Percentiles rank a stretch among this genome's conserved stretches.
phyloP scores from a whole-genome alignment of 2,888 invertebrate genomes.

The Drosophila helvetica region DNA sequence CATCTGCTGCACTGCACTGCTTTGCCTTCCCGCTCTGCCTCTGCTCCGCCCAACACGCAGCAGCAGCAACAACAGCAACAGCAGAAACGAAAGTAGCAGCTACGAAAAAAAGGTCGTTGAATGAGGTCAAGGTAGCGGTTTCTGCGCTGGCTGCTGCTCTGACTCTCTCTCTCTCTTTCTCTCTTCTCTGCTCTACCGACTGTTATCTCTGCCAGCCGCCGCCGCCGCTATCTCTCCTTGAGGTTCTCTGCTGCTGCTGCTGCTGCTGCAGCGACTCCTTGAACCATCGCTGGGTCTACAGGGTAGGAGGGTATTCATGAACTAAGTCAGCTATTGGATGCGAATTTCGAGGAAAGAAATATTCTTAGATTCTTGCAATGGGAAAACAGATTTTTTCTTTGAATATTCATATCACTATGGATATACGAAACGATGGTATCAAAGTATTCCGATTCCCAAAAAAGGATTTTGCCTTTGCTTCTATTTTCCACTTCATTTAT shows the following conservation, averaged over 20 bases:
- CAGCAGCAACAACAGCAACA: background rate
- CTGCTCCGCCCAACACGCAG: background rate
- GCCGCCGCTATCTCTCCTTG: background rate
- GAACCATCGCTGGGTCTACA: background rate
- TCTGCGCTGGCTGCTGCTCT: conserved; percentile 1
- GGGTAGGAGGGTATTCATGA: background rate
- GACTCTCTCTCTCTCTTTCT: background rate
- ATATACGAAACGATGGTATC: background rate
- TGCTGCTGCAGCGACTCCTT: background rate
- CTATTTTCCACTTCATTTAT: conserved; percentile 67
- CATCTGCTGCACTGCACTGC: background rate
- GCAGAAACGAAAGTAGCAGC: background rate
- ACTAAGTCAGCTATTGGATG: background rate
- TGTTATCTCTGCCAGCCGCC: too few relatives aligned
- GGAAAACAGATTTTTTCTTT: too few relatives aligned
- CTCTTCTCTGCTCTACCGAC: background rate
- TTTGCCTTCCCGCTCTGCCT: background rate
- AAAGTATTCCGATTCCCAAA: background rate
- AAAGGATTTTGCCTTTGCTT: conserved; percentile 12
- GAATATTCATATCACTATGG: too few relatives aligned
- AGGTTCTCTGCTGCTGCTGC: background rate
- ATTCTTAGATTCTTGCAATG: too few relatives aligned
- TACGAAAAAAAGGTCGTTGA: conserved; percentile 59
- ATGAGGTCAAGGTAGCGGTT: conserved; percentile 69
- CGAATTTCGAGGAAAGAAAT: too few relatives aligned